Conservation (phyloP, 64 coral and sea anemone species). For the Actinia tenebrosa region DNA sequence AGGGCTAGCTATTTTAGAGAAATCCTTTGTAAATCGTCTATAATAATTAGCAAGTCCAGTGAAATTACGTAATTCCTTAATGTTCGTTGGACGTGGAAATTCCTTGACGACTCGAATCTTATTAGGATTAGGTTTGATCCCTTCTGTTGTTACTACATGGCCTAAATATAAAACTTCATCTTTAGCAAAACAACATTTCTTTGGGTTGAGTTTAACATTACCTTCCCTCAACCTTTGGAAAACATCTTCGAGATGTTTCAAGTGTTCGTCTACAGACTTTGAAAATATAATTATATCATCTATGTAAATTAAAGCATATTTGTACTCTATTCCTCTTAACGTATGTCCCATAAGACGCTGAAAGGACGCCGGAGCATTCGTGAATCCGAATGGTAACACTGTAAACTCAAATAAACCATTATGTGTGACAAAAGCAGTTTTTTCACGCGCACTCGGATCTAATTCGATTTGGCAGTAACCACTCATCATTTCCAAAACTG, state of each 20-base stretch:
- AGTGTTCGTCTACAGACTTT: not conserved
- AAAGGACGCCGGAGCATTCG: not conserved
- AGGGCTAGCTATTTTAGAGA: slow-evolving; percentile 8
- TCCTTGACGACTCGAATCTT: not conserved
- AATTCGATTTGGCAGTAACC: slow-evolving; percentile 54
- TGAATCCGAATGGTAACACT: slow-evolving; percentile 22
- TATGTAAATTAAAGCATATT: not conserved
- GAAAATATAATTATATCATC: slow-evolving; percentile 29
- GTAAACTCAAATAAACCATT: slow-evolving; percentile 24
- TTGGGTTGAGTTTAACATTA: slow-evolving; percentile 21
- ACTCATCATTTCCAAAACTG: slow-evolving; percentile 8
- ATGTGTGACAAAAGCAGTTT: slow-evolving; percentile 38
- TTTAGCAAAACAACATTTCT: slow-evolving; percentile 29
- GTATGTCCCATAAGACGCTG: not conserved
- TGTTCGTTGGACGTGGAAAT: slow-evolving; percentile 2
- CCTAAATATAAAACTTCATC: slow-evolving; percentile 12
- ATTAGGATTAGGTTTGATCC: not conserved
- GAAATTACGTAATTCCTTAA: not conserved
- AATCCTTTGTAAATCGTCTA: not conserved
- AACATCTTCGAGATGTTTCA: slow-evolving; percentile 5
- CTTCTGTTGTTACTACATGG: slow-evolving; percentile 19
- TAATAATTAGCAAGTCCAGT: slow-evolving; percentile 11
- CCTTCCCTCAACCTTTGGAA: slow-evolving; percentile 17
- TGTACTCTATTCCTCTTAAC: not conserved
- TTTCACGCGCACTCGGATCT: not conserved